phyloP scores from a whole-genome alignment of 2,797 vertebrate species.

The Columba guinea region DNA sequence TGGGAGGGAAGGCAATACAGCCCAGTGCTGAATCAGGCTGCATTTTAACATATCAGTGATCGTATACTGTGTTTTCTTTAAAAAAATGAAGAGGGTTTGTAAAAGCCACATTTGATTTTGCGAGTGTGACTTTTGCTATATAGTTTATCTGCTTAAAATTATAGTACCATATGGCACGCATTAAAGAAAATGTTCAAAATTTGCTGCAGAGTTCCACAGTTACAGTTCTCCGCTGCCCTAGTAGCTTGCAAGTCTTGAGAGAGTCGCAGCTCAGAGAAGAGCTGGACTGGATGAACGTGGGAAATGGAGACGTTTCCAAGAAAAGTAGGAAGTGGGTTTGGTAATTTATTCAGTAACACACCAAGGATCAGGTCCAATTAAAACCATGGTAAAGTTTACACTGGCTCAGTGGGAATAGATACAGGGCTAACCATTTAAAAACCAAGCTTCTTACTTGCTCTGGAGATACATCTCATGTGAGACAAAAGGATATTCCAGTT shows the following conservation, averaged over 20 bases:
- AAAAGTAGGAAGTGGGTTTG: conserved; percentile 22
- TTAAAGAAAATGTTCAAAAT: not conserved
- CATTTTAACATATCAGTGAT: not conserved
- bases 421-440: not conserved
- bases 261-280: not conserved
- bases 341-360: not conserved
- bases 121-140: not conserved
- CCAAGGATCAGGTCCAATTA: not conserved
- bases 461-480: not conserved
- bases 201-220: not conserved
- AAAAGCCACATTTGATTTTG: not conserved
- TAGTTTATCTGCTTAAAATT: not conserved
- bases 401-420: not conserved
- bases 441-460: not conserved
- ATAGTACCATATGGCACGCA: not conserved
- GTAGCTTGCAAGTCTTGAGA: not conserved
- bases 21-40: not conserved
- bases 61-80: not conserved
- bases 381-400: not conserved
- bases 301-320: not conserved
- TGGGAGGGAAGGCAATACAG: conserved; percentile 38
- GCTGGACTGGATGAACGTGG: not conserved
- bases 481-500: not conserved
- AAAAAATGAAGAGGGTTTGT: not conserved
- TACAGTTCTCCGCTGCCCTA: not conserved